Evolutionary conservation across 2,797 vertebrate species (phyloP).

Genomic region (Ficedula albicollis): DNA sequence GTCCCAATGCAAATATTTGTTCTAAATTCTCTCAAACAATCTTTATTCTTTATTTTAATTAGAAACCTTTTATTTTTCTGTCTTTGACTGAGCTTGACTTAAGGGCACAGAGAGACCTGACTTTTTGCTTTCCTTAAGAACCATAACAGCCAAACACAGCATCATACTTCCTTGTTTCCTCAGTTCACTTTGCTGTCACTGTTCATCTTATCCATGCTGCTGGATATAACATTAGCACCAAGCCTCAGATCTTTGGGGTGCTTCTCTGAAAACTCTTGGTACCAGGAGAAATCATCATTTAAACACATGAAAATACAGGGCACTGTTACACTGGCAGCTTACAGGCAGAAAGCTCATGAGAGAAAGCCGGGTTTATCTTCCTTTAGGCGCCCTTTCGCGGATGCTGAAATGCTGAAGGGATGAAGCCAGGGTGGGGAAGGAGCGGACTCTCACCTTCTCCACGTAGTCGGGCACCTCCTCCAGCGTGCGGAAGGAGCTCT

Average conservation of each 20-base stretch:
- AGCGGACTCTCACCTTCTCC: conserved; percentile 81
- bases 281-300: background rate
- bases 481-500: conserved; percentile 81
- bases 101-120: background rate
- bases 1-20: conserved; percentile 43
- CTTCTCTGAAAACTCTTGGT: background rate
- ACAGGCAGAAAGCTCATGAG: background rate
- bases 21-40: background rate
- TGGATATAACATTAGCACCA: background rate
- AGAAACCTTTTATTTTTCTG: background rate
- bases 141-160: background rate
- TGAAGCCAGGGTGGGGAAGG: background rate
- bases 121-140: background rate
- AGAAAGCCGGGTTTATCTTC: background rate
- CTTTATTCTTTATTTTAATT: conserved; percentile 13
- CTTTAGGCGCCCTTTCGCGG: background rate
- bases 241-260: background rate
- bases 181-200: background rate
- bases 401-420: too few species aligned
- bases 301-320: background rate
- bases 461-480: conserved; percentile 88
- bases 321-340: background rate
- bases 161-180: background rate
- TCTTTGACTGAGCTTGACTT: background rate
- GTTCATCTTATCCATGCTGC: background rate